These are phyloP conservation scores for Numida meleagris DNA, from an alignment of 2,113 vertebrate genomes.

Conservation along the genomic window DNA sequence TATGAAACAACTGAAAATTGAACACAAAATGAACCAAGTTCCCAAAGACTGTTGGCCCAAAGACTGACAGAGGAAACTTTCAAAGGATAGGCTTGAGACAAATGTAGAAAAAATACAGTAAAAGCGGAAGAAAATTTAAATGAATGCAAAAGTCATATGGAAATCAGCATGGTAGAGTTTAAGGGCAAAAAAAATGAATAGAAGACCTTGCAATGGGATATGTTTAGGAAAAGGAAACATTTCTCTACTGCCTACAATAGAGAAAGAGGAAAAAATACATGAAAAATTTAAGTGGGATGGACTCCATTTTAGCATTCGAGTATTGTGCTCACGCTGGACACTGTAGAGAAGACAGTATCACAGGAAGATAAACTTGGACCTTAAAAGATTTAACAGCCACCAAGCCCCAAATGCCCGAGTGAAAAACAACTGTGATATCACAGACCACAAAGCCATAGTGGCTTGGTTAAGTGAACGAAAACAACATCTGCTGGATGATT, in stretches of 20 bases:
- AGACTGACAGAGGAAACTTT: background rate
- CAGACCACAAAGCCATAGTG: constrained; percentile 41
- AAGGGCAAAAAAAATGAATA: background rate
- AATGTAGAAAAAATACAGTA: background rate
- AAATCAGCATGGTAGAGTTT: background rate
- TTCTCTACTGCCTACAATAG: background rate
- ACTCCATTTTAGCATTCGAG: background rate
- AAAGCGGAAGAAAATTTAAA: background rate
- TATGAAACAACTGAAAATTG: background rate
- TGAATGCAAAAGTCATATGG: background rate
- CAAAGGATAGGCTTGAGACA: background rate
- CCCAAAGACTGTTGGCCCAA: background rate
- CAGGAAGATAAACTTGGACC: background rate
- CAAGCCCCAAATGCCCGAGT: background rate
- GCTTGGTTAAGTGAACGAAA: constrained; percentile 24
- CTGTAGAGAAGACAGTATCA: background rate
- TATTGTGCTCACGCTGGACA: background rate
- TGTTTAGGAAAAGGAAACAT: background rate
- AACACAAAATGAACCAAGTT: background rate
- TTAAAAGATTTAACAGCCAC: background rate
- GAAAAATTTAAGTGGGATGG: background rate
- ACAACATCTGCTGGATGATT: constrained; percentile 58
- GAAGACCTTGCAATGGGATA: background rate
- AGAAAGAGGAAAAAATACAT: background rate
- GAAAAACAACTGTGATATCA: constrained; percentile 22